These are phyloP conservation scores for Stichodactyla mertensii DNA, from an alignment of 64 coral and sea anemone species.

Conservation along the genomic window DNA sequence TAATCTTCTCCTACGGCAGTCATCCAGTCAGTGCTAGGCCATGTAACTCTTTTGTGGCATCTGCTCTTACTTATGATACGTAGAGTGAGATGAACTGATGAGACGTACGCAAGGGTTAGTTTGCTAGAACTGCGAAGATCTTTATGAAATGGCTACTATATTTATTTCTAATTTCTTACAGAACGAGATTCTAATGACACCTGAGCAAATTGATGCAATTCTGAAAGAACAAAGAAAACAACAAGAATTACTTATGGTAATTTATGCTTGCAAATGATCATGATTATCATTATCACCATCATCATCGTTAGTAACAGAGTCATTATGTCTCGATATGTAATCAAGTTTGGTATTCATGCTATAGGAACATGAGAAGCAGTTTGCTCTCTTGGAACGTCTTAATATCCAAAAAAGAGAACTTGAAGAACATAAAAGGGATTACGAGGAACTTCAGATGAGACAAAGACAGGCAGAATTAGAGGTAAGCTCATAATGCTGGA, in stretches of 20 bases:
- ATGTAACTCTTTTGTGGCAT: no score
- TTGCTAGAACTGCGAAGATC: no score
- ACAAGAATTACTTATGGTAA: constrained; percentile 49
- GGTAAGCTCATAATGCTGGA: constrained; percentile 30
- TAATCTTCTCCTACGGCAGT: no score
- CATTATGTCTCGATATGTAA: background rate
- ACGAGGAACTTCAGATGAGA: constrained; percentile 36
- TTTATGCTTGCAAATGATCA: background rate
- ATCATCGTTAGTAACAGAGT: background rate
- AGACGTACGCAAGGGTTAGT: no score
- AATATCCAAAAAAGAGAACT: constrained; percentile 51
- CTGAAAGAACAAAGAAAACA: constrained; percentile 50
- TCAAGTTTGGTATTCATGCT: background rate
- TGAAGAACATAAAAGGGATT: constrained; percentile 54
- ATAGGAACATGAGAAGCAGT: constrained; percentile 59
- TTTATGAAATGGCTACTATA: no score
- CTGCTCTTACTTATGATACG: no score
- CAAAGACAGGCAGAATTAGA: constrained; percentile 36
- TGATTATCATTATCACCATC: background rate
- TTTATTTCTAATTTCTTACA: background rate
- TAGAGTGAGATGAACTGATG: no score
- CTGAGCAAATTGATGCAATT: constrained; percentile 17
- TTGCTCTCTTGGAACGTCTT: constrained; percentile 44
- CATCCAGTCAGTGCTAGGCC: no score
- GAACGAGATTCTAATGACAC: background rate